Evolutionary conservation across 2,888 invertebrate species (phyloP).

Genomic region (Meghimatium bilineatum): DNA sequence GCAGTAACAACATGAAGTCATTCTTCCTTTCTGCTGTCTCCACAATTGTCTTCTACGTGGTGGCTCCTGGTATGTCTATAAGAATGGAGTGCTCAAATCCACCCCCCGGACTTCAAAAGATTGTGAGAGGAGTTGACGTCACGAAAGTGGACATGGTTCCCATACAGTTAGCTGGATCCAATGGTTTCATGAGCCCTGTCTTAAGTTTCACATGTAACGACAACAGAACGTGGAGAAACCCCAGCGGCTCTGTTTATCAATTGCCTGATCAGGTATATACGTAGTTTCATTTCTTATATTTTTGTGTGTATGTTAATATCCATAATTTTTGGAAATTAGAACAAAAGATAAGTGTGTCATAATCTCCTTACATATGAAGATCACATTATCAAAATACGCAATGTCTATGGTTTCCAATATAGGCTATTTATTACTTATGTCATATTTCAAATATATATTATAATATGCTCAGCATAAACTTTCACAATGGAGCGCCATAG

Average conservation of each 20-base stretch:
- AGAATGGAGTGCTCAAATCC: conserved; percentile 39
- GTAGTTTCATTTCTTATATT: too few relatives aligned
- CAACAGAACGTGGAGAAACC: neutral
- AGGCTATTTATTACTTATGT: too few relatives aligned
- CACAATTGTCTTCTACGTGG: neutral
- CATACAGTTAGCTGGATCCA: conserved; percentile 1
- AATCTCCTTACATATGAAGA: too few relatives aligned
- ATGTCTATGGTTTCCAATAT: too few relatives aligned
- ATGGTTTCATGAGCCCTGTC: conserved; percentile 38
- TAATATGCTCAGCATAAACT: too few relatives aligned
- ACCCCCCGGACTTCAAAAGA: conserved; percentile 42
- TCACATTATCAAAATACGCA: too few relatives aligned
- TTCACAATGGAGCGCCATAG: too few relatives aligned
- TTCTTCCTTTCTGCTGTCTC: neutral
- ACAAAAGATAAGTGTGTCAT: too few relatives aligned
- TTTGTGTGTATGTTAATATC: too few relatives aligned
- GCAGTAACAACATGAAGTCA: neutral
- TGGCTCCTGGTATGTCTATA: neutral
- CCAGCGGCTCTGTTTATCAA: conserved; percentile 15
- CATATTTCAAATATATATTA: too few relatives aligned
- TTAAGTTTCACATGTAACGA: conserved; percentile 46
- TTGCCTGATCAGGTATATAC: conserved; percentile 47
- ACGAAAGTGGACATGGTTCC: conserved; percentile 46
- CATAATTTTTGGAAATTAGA: too few relatives aligned
- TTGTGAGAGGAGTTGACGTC: conserved; percentile 47